A percentile compares a stretch with the other conserved stretches of the same genome.
Conservation (phyloP, 2,797 vertebrate genomes). For the Lerista edwardsae region DNA sequence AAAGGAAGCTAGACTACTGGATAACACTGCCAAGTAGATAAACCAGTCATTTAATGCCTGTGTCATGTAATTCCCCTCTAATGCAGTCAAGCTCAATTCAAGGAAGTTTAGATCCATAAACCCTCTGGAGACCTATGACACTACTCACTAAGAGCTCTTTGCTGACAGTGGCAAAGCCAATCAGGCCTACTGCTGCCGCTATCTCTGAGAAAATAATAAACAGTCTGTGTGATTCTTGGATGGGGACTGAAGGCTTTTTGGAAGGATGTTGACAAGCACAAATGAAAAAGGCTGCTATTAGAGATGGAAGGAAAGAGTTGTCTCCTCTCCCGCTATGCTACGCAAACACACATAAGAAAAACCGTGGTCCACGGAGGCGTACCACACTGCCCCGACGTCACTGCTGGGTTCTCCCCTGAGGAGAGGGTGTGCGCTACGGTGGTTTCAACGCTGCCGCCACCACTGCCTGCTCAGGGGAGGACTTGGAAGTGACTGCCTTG, state of each 20-base stretch:
- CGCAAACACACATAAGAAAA: too few relatives aligned
- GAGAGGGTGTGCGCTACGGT: too few relatives aligned
- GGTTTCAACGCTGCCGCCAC: too few relatives aligned
- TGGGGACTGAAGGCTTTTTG: neutral
- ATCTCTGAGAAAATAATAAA: constrained; percentile 43
- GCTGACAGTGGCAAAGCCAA: constrained; percentile 57
- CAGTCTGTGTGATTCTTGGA: constrained; percentile 9
- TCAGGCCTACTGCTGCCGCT: constrained; percentile 3
- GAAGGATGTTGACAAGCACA: neutral
- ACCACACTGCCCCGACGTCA: too few relatives aligned
- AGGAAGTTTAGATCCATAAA: constrained; percentile 78
- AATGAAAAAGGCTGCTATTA: neutral
- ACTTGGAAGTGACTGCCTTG: too few relatives aligned
- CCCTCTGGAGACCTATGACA: constrained; percentile 80
- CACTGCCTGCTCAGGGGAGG: too few relatives aligned
- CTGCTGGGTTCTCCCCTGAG: too few relatives aligned
- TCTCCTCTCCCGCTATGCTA: neutral
- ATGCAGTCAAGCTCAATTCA: constrained; percentile 78
- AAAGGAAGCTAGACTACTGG: constrained; percentile 57
- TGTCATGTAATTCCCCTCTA: constrained; percentile 79
- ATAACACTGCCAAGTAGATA: constrained; percentile 77
- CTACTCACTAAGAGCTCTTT: constrained; percentile 65
- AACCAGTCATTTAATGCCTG: constrained; percentile 75
- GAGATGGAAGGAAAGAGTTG: neutral
- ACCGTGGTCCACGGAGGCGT: too few relatives aligned